Base-by-base conservation (phyloP, 2,797 vertebrate genomes). In the Spinibarbus caldwelli region DNA sequence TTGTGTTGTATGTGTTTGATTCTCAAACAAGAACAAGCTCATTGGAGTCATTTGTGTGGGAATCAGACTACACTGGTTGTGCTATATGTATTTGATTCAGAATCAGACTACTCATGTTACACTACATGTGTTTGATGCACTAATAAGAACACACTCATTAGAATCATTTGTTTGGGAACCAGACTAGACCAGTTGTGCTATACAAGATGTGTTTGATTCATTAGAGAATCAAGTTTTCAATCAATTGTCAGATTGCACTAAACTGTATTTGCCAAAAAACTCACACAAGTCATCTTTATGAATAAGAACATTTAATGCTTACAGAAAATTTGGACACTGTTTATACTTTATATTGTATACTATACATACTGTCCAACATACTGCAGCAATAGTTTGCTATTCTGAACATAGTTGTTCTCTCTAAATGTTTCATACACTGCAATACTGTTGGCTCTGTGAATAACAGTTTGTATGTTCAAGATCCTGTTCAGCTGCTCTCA, bases 401-500 rank as follows among this genome's bases (percentile, higher is more conserved):
- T 52, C 47, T 79, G 36, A 43, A 67, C 17, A 47, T 31, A 66
- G 15, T 4, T 64, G 26, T 49, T 82, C 26, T 38, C 10, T 86
- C 83, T 83, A 47, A 79, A 67, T 70, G 38, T 64, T 78, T 49
- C 49, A 78, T 38, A 12, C 1, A 23, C 7, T 72, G 34, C 67
- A 62, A 38, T 54, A 31, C 15, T 15, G 8, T 31, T 78, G 62
- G 76, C 82, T 73, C 52, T 47, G 82, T 87, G 52, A 82, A 38
- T 86, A 84, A 66, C 84, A 90, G 86, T 89, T 92, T 89, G 85
- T 83, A 15, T 66, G 43, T 73, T 84, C 82, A 73, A 78, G 85
- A 45, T 82, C 26, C 54, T 54, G 21, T 52, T 85, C 89, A 85
- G 52, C 85, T 93, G 85, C 87, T 86, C 90, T 88, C 89, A 71